Percentiles rank a stretch among this genome's conserved stretches.
These are phyloP conservation scores for Mamestra brassicae DNA, from an alignment of 2,888 invertebrate genomes.

Conservation along the genomic window DNA sequence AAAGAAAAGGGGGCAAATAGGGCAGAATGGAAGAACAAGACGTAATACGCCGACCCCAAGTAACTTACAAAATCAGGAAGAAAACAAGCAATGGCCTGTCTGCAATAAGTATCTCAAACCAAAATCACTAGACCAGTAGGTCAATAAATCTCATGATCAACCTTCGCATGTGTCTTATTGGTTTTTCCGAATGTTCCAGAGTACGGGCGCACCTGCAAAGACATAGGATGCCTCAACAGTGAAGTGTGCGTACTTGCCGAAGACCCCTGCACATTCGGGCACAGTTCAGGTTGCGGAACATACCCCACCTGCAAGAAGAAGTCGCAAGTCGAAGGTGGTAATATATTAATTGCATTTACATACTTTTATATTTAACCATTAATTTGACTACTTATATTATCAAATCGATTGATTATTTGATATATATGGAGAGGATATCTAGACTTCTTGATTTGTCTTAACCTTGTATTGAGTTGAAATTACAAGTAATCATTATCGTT, in stretches of 20 bases:
- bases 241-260: slow-evolving; percentile 94
- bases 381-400: too few relatives aligned
- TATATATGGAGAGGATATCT: too few relatives aligned
- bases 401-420: too few relatives aligned
- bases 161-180: slow-evolving; percentile 1
- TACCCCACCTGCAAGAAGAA: slow-evolving; percentile 93
- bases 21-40: neutral
- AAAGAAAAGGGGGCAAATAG: neutral
- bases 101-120: neutral
- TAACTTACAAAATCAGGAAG: neutral
- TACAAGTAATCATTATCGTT: neutral
- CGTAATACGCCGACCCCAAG: neutral
- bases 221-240: slow-evolving; percentile 94
- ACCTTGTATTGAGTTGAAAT: neutral
- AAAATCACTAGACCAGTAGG: neutral
- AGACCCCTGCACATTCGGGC: slow-evolving; percentile 93
- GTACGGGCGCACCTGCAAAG: slow-evolving; percentile 94
- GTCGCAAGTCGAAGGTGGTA: slow-evolving; percentile 87
- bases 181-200: slow-evolving; percentile 88
- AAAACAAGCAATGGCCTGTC: neutral
- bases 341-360: neutral
- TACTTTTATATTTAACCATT: too few relatives aligned
- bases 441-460: too few relatives aligned
- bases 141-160: neutral
- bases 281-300: slow-evolving; percentile 91